phyloP scores from a whole-genome alignment of 2,888 invertebrate species.

The Drosophila birchii region DNA sequence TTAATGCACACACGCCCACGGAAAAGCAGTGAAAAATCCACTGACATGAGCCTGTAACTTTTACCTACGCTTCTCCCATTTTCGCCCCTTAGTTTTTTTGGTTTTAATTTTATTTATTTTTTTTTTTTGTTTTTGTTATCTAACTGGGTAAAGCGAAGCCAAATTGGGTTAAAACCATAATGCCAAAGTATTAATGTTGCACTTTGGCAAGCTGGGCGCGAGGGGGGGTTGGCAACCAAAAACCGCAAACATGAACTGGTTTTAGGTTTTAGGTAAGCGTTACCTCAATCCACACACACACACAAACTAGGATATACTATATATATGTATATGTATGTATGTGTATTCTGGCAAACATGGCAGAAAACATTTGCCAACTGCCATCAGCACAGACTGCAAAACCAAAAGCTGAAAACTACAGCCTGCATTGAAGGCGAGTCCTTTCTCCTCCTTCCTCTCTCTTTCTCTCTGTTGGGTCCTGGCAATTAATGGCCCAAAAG shows the following conservation, averaged over 20 bases:
- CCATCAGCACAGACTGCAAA: constrained; percentile 35
- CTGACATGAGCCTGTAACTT: constrained; percentile 38
- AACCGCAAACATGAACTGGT: constrained; percentile 46
- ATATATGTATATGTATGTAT: not conserved
- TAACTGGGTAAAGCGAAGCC: constrained; percentile 37
- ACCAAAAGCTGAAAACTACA: constrained; percentile 9
- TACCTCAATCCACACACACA: constrained; percentile 26
- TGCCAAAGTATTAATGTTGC: constrained; percentile 66
- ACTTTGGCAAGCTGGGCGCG: constrained; percentile 20
- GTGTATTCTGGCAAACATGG: constrained; percentile 44
- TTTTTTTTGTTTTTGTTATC: constrained; percentile 15
- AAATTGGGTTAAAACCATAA: constrained; percentile 74
- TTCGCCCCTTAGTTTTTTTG: constrained; percentile 2
- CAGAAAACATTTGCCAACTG: constrained; percentile 54
- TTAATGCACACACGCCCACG: constrained; percentile 43
- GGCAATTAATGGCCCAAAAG: constrained; percentile 60
- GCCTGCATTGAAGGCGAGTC: constrained; percentile 31
- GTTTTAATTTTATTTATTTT: not conserved
- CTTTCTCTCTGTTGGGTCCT: constrained; percentile 1
- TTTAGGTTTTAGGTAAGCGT: constrained; percentile 34
- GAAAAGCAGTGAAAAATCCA: constrained; percentile 29
- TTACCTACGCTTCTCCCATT: constrained; percentile 7
- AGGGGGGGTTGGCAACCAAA: constrained; percentile 17
- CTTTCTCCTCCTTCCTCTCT: constrained; percentile 7
- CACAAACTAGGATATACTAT: not conserved